Percentiles rank a stretch among this genome's conserved stretches.
phyloP scores from a whole-genome alignment of 2,888 invertebrate genomes.

The Hypselothyrea guttata region DNA sequence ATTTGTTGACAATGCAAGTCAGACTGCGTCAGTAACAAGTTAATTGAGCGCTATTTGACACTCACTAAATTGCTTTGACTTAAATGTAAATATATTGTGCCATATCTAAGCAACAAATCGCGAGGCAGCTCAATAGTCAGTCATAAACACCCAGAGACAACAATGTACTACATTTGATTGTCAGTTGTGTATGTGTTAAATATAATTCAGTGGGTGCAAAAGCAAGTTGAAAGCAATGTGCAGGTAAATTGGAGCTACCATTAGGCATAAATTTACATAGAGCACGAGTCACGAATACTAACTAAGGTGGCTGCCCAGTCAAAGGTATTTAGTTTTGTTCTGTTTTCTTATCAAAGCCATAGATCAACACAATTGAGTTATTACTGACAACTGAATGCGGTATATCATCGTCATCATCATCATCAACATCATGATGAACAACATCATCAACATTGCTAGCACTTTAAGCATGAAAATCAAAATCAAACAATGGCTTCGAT shows the following conservation, averaged over 20 bases:
- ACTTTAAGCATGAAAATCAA: slow-evolving; percentile 60
- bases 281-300: slow-evolving; percentile 21
- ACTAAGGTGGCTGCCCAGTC: slow-evolving; percentile 1
- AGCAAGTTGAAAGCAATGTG: slow-evolving; percentile 5
- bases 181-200: slow-evolving; percentile 12
- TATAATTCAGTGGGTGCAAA: not conserved
- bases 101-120: no score
- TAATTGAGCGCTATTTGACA: slow-evolving; percentile 65
- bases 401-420: slow-evolving; percentile 38
- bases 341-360: slow-evolving; percentile 54
- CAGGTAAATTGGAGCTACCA: slow-evolving; percentile 7
- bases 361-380: slow-evolving; percentile 70
- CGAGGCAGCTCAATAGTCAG: not conserved
- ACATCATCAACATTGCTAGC: slow-evolving; percentile 28
- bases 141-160: not conserved
- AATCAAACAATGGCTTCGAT: slow-evolving; percentile 58
- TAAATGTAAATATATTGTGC: slow-evolving; percentile 2
- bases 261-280: slow-evolving; percentile 25
- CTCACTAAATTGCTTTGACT: slow-evolving; percentile 52
- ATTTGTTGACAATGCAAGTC: slow-evolving; percentile 62
- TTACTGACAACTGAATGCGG: slow-evolving; percentile 68
- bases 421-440: slow-evolving; percentile 8
- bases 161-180: slow-evolving; percentile 5
- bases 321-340: slow-evolving; percentile 20
- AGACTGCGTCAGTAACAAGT: slow-evolving; percentile 40